phyloP scores from a whole-genome alignment of 2,797 vertebrate species.

The Thamnophis elegans region DNA sequence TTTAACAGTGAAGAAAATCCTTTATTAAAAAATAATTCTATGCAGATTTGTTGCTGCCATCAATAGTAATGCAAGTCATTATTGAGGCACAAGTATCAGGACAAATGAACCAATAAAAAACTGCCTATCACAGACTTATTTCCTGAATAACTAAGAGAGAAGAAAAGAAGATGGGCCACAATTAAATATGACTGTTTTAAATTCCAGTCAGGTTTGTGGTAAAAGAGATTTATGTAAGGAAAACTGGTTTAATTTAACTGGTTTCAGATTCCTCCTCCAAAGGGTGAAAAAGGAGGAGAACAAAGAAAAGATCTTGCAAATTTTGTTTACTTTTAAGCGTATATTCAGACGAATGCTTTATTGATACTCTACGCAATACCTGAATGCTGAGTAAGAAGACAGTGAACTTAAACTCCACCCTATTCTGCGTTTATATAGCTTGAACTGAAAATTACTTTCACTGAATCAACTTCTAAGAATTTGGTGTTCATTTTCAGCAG shows the following conservation, averaged over 20 bases:
- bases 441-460: neutral
- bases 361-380: neutral
- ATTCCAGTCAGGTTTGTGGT: neutral
- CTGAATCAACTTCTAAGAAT: neutral
- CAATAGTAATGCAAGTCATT: neutral
- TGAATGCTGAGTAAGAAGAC: neutral
- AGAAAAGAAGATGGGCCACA: neutral
- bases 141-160: neutral
- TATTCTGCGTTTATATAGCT: neutral
- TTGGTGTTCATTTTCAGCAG: too few species aligned
- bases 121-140: neutral
- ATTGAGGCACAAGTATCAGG: neutral
- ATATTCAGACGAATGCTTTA: neutral
- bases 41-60: constrained; percentile 10
- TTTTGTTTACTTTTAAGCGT: neutral
- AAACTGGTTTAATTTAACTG: neutral
- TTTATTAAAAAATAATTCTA: constrained; percentile 15
- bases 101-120: neutral
- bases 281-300: neutral
- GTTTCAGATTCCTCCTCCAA: neutral
- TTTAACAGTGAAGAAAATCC: constrained; percentile 7
- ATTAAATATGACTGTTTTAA: neutral
- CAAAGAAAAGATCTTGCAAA: neutral
- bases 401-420: neutral
- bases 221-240: neutral